These are phyloP conservation scores for Tenthredo mesomela DNA, from an alignment of 2,888 invertebrate species.

Conservation along the genomic window DNA sequence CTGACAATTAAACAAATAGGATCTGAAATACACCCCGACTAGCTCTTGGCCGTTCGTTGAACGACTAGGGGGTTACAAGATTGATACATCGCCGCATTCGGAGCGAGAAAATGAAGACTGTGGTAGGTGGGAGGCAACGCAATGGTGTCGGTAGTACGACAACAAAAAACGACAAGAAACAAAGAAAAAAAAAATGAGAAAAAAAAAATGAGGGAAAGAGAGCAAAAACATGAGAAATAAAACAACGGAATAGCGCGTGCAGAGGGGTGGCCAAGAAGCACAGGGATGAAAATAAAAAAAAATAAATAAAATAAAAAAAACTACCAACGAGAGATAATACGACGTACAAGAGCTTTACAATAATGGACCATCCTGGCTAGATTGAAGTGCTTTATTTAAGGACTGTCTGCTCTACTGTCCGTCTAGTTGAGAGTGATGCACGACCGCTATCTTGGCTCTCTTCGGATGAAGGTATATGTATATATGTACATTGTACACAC, in stretches of 20 bases:
- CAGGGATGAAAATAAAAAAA: neutral
- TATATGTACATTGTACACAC: neutral
- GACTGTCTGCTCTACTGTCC: slow-evolving; percentile 12
- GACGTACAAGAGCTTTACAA: slow-evolving; percentile 38
- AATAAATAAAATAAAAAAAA: slow-evolving; percentile 1
- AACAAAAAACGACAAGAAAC: neutral
- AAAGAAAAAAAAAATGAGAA: neutral
- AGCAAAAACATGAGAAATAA: neutral
- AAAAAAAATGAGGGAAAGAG: neutral
- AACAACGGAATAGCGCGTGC: slow-evolving; percentile 6
- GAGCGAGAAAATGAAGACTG: slow-evolving; percentile 31
- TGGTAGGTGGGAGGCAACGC: neutral
- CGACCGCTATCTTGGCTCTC: neutral
- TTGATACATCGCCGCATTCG: slow-evolving; percentile 41
- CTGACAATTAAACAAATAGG: slow-evolving; percentile 44
- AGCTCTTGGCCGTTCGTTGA: neutral
- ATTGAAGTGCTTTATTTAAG: slow-evolving; percentile 38
- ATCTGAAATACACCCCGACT: slow-evolving; percentile 18
- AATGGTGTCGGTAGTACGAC: neutral
- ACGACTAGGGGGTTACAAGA: neutral
- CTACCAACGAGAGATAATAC: slow-evolving; percentile 12
- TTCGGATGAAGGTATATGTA: neutral
- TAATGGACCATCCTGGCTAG: slow-evolving; percentile 28
- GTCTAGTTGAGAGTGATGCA: neutral
- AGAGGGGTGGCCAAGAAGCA: neutral